A percentile compares a stretch with the other conserved stretches of the same genome.
These are phyloP conservation scores for Pemphredon lugubris DNA, from an alignment of 2,888 invertebrate species.

Conservation along the genomic window DNA sequence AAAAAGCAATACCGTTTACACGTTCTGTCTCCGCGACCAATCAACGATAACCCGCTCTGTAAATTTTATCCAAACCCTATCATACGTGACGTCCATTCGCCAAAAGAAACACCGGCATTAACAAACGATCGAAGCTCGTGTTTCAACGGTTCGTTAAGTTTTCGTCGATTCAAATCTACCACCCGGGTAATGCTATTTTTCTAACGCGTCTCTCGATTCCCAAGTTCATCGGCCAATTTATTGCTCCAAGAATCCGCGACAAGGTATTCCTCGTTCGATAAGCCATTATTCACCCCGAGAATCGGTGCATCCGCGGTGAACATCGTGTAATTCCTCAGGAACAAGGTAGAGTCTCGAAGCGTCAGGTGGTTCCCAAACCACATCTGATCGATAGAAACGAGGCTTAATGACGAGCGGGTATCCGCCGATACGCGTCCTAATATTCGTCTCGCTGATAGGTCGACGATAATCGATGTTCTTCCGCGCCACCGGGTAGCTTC, in stretches of 20 bases:
- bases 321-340: slow-evolving; percentile 64
- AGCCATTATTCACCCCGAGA: slow-evolving; percentile 58
- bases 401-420: slow-evolving; percentile 45
- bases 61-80: too few species aligned
- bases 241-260: slow-evolving; percentile 46
- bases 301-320: slow-evolving; percentile 58
- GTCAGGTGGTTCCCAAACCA: slow-evolving; percentile 65
- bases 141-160: too few species aligned
- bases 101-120: too few species aligned
- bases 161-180: too few species aligned
- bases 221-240: slow-evolving; percentile 47
- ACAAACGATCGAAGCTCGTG: too few species aligned
- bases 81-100: too few species aligned
- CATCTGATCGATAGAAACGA: slow-evolving; percentile 61
- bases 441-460: neutral
- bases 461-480: neutral
- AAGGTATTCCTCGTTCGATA: slow-evolving; percentile 38
- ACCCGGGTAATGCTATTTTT: too few species aligned
- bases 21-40: too few species aligned
- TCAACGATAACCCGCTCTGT: too few species aligned
- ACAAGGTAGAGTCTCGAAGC: slow-evolving; percentile 57
- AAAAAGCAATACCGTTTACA: too few species aligned
- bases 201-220: too few species aligned
- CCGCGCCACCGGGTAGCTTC: too few species aligned
- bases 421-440: slow-evolving; percentile 14